Conservation (phyloP, 2,797 vertebrate species). For the Kryptopterus vitreolus region DNA sequence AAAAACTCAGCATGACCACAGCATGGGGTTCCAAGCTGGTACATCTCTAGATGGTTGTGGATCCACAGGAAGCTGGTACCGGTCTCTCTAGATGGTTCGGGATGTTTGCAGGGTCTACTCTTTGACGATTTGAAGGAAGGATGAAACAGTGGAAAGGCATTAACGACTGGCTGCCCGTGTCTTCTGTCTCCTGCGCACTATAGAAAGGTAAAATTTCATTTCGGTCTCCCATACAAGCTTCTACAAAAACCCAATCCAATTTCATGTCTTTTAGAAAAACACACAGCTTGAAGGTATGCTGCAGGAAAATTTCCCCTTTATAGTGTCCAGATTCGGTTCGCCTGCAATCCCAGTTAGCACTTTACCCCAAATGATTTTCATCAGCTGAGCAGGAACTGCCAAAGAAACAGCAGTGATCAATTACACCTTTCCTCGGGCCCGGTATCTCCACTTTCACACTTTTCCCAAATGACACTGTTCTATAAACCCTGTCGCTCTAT, state of each 20-base stretch:
- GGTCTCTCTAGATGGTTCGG: too few relatives aligned
- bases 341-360: constrained; percentile 34
- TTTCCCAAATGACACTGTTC: constrained; percentile 6
- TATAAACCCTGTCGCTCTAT: not conserved
- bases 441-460: constrained; percentile 28
- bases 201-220: constrained; percentile 54
- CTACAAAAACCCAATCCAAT: constrained; percentile 54
- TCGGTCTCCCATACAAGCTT: constrained; percentile 52
- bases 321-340: constrained; percentile 25
- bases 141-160: too few relatives aligned
- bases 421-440: constrained; percentile 37
- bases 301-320: not conserved
- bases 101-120: too few relatives aligned
- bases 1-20: too few relatives aligned
- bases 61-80: too few relatives aligned
- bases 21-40: too few relatives aligned
- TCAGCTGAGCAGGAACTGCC: constrained; percentile 22
- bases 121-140: too few relatives aligned
- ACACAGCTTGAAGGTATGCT: constrained; percentile 34
- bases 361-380: constrained; percentile 37
- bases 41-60: too few relatives aligned
- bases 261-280: constrained; percentile 50
- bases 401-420: constrained; percentile 43
- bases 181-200: constrained; percentile 51
- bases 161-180: constrained; percentile 41